Evolutionary conservation across 2,797 vertebrate species (phyloP), one percentile per base, ranked within the genome.

Genomic region (Phoxinus dragarum): DNA sequence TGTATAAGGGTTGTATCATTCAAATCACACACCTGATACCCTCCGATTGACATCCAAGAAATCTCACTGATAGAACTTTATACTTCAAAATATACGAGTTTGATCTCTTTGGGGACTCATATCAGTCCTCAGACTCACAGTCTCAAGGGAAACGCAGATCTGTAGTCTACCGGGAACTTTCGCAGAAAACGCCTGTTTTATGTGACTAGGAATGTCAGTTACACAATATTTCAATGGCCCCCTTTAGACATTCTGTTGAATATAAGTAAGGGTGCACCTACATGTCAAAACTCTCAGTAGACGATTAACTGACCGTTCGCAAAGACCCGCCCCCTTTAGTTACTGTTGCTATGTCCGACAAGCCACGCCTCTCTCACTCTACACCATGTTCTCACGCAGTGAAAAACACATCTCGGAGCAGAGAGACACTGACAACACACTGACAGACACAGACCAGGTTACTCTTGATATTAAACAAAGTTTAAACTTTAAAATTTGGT

Each of bases 71-170:
- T 7, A 42, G n/a, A 64, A 17, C 9, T 74, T 64, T 36, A 36
- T 40, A 34, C n/a, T 44, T 66, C 1, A 21, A 44, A 80, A 66
- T n/a, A 31, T 11, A n/a, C 23, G 19, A 54, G 34, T 68, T 42
- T 10, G 34, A 54, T 61, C 23, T 76, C 19, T 83, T 16, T 6
- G n/a, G 74, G 44, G 42, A 61, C 38, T 2, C 42, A 19, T 67
- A 59, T 42, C 21, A 75, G 59, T 83, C 59, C 42, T 83, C 19
- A 52, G 64, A 54, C 61, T 77, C 47, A 4, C 7, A 68, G 7
- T 69, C 73, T 47, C 69, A 4, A 21, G 72, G 82, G 73, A 69
- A 31, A 5, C 52, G 40, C 19, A 52, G 36, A 68, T 77, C 73
- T 21, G 67, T 10, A 12, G 47, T 42, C 82, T 84, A 47, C 9